Conservation (phyloP, 2,888 invertebrate genomes). For the Halocaridina rubra region DNA sequence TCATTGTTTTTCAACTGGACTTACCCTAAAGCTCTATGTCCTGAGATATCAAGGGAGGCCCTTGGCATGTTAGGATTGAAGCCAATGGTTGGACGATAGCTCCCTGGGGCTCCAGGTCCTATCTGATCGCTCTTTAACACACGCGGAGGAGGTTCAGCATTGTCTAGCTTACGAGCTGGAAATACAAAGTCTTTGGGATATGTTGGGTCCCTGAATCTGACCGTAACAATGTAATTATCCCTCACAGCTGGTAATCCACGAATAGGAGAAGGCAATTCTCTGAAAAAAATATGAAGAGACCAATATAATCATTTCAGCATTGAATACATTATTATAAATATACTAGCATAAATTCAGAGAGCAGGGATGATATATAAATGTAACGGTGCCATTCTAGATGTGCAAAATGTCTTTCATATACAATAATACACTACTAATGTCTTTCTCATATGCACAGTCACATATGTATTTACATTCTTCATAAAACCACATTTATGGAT, state of each 20-base stretch:
- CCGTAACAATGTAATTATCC: constrained; percentile 72
- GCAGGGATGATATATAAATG: too few species aligned
- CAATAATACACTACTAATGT: neutral
- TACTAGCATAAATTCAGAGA: too few species aligned
- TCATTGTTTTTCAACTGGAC: too few species aligned
- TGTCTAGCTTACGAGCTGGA: constrained; percentile 76
- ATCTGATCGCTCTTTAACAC: constrained; percentile 85
- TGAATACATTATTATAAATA: too few species aligned
- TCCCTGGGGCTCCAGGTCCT: constrained; percentile 72
- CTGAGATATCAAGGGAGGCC: constrained; percentile 77
- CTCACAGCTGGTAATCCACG: constrained; percentile 74
- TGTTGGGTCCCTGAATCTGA: constrained; percentile 82
- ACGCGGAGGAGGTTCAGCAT: constrained; percentile 76
- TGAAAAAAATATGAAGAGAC: too few species aligned
- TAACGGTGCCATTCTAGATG: too few species aligned
- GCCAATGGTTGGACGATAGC: constrained; percentile 83
- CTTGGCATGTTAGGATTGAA: constrained; percentile 77
- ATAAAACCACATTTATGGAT: too few species aligned
- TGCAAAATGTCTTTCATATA: neutral
- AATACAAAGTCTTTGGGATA: constrained; percentile 82
- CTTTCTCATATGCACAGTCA: too few species aligned
- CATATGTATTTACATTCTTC: too few species aligned
- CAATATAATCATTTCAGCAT: too few species aligned
- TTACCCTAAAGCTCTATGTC: constrained; percentile 80
- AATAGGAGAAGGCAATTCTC: constrained; percentile 79